phyloP scores from a whole-genome alignment of 92 coral and sea anemone species.

The Virgularia gustaviana region DNA sequence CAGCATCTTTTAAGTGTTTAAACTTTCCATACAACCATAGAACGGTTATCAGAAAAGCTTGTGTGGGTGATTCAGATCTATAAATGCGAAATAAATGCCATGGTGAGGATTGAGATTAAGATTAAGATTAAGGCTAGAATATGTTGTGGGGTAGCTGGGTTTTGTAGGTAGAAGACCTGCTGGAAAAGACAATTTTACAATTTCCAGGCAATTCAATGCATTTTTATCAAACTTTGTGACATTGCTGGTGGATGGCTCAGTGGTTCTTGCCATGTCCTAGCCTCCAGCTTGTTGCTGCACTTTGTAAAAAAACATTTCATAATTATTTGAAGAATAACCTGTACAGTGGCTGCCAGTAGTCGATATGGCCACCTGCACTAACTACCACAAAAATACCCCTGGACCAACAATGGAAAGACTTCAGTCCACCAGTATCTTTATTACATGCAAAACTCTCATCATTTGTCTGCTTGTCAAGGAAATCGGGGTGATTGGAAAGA shows the following conservation, averaged over 20 bases:
- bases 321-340: not conserved
- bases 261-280: no score
- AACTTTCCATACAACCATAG: not conserved
- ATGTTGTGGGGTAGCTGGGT: no score
- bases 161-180: no score
- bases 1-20: not conserved
- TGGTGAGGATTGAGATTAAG: no score
- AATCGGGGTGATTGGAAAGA: not conserved
- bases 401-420: not conserved
- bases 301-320: no score
- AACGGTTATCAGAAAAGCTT: not conserved
- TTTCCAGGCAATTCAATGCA: no score
- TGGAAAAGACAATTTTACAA: no score
- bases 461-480: not conserved
- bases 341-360: slow-evolving; percentile 4
- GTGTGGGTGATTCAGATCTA: not conserved
- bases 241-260: no score
- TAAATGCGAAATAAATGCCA: no score
- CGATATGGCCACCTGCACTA: not conserved
- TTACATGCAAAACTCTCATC: not conserved
- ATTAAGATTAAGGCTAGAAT: no score
- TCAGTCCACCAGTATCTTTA: not conserved
- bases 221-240: no score
- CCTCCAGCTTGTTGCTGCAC: no score
- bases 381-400: not conserved